A percentile compares a stretch with the other conserved stretches of the same genome.
phyloP scores from a whole-genome alignment of 2,888 invertebrate species.

The Chloroclysta siterata region DNA sequence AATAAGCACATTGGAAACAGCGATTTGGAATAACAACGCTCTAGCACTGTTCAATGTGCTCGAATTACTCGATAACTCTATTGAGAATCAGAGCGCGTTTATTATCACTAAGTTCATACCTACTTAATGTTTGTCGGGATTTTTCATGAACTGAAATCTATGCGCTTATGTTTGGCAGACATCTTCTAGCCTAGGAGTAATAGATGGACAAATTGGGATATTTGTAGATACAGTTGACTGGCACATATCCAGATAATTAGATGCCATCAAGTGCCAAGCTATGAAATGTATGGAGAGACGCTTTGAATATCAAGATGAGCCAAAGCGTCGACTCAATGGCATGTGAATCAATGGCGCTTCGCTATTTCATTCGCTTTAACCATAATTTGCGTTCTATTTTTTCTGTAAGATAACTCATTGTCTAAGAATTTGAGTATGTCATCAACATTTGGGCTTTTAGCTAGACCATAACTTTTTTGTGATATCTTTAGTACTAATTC shows the following conservation, averaged over 20 bases:
- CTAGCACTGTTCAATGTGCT: constrained; percentile 39
- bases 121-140: not conserved
- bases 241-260: constrained; percentile 20
- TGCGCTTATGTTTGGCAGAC: not conserved
- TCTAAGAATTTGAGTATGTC: no score
- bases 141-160: not conserved
- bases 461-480: no score
- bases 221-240: constrained; percentile 26
- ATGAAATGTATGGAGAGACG: constrained; percentile 10
- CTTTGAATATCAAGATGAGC: constrained; percentile 13
- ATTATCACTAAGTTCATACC: not conserved
- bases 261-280: constrained; percentile 22
- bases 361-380: not conserved
- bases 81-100: constrained; percentile 9
- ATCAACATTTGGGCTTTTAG: not conserved
- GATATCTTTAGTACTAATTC: no score
- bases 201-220: constrained; percentile 31
- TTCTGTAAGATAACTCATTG: not conserved
- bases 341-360: constrained; percentile 12
- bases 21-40: constrained; percentile 39
- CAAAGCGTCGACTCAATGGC: constrained; percentile 16
- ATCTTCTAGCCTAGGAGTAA: constrained; percentile 22
- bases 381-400: not conserved
- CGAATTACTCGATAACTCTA: constrained; percentile 54
- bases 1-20: constrained; percentile 45